phyloP scores from a whole-genome alignment of 2,888 invertebrate genomes.

The Drosophila affinis region DNA sequence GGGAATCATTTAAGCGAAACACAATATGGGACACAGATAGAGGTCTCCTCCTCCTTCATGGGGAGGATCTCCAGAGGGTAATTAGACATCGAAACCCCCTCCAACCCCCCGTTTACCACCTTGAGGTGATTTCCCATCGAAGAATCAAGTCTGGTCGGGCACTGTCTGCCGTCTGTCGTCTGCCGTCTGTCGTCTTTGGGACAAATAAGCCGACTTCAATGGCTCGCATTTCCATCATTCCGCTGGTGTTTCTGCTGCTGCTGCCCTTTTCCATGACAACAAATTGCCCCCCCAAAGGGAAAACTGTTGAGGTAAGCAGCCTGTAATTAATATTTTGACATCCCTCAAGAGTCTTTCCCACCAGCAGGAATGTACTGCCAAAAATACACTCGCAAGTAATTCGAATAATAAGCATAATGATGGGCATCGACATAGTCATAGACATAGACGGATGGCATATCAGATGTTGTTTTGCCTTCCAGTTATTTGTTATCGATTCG shows the following conservation, averaged over 20 bases:
- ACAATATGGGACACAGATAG: neutral
- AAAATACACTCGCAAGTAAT: constrained; percentile 14
- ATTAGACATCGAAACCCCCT: constrained; percentile 5
- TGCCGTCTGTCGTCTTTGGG: constrained; percentile 4
- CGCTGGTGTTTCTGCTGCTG: constrained; percentile 1
- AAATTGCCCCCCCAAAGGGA: constrained; percentile 23
- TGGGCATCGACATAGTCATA: constrained; percentile 33
- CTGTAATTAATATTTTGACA: constrained; percentile 64
- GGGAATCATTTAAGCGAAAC: constrained; percentile 11
- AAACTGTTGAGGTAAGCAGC: constrained; percentile 52
- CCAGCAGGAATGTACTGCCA: neutral
- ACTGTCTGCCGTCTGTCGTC: constrained; percentile 1
- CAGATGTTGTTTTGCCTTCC: constrained; percentile 54
- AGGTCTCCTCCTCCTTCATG: neutral
- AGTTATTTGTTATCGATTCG: constrained; percentile 22
- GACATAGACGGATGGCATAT: constrained; percentile 60
- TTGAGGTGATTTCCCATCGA: neutral
- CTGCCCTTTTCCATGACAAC: constrained; percentile 31
- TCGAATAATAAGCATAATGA: constrained; percentile 27
- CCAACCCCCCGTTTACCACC: neutral
- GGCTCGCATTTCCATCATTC: constrained; percentile 59
- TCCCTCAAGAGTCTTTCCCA: neutral
- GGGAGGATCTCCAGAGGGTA: constrained; percentile 7
- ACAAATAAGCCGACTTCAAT: constrained; percentile 41
- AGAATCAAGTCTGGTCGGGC: neutral